Conservation (phyloP, 2,888 invertebrate genomes). For the Tetranychus piercei region DNA sequence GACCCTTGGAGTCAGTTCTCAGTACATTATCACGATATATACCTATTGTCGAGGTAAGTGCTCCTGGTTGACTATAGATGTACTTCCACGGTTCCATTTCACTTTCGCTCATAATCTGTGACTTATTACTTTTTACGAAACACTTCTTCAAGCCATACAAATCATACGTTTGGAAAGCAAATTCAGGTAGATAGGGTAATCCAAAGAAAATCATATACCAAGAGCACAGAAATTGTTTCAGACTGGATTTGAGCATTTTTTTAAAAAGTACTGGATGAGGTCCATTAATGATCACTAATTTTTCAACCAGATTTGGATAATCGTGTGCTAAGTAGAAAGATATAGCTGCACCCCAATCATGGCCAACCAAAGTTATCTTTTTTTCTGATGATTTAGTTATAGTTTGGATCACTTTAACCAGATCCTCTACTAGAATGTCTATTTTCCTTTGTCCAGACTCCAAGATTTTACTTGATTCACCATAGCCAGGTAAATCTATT, state of each 20-base stretch:
- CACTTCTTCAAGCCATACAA: slow-evolving; percentile 43
- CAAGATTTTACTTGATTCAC: slow-evolving; percentile 53
- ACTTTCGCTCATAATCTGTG: slow-evolving; percentile 33
- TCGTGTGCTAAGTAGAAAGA: slow-evolving; percentile 46
- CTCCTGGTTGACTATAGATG: slow-evolving; percentile 47
- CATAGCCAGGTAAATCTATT: slow-evolving; percentile 56
- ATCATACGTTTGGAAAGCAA: slow-evolving; percentile 44
- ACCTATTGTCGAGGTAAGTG: slow-evolving; percentile 54
- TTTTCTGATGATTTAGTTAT: slow-evolving; percentile 35
- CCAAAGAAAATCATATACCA: slow-evolving; percentile 41
- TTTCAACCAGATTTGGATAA: slow-evolving; percentile 45
- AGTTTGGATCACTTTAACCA: slow-evolving; percentile 44
- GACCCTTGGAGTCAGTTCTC: slow-evolving; percentile 21
- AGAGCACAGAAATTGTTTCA: slow-evolving; percentile 27
- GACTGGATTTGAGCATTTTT: slow-evolving; percentile 37
- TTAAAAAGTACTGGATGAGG: slow-evolving; percentile 49
- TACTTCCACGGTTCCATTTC: slow-evolving; percentile 58
- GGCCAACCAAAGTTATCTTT: slow-evolving; percentile 36
- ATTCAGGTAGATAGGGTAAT: slow-evolving; percentile 47
- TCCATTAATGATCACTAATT: slow-evolving; percentile 49
- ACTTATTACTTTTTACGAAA: slow-evolving; percentile 32
- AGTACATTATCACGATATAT: slow-evolving; percentile 41
- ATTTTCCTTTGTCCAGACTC: slow-evolving; percentile 43
- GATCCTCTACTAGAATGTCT: slow-evolving; percentile 43
- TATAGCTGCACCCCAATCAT: slow-evolving; percentile 55